Percentiles rank a stretch among this genome's conserved stretches.
Conservation (phyloP, 2,797 vertebrate species). For the Dendrocincla tyrannina region DNA sequence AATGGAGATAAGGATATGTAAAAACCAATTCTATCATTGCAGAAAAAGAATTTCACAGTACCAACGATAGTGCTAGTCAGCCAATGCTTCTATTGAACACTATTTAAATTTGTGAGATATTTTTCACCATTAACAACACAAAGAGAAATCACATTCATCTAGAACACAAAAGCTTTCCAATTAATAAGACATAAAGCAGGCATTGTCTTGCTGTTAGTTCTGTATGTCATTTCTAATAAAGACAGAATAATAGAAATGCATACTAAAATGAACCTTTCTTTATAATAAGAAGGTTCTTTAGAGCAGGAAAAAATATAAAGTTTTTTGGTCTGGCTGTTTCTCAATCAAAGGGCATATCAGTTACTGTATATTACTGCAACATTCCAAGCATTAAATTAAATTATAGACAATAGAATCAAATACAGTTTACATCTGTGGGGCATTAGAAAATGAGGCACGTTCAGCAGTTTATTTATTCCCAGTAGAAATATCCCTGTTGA, state of each 20-base stretch:
- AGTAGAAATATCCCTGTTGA: constrained; percentile 24
- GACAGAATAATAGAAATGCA: background rate
- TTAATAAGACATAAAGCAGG: background rate
- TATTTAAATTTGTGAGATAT: background rate
- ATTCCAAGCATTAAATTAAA: constrained; percentile 65
- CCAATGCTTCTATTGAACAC: background rate
- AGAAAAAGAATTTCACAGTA: background rate
- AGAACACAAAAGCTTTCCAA: background rate
- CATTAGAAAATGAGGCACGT: constrained; percentile 34
- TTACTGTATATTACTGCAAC: constrained; percentile 35
- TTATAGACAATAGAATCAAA: constrained; percentile 53
- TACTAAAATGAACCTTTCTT: background rate
- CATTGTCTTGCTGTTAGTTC: background rate
- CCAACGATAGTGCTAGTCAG: background rate
- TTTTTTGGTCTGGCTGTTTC: background rate
- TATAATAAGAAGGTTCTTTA: background rate
- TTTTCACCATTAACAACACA: background rate
- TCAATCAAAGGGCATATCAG: constrained; percentile 42
- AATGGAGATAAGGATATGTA: background rate
- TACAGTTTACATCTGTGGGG: constrained; percentile 43
- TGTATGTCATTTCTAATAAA: background rate
- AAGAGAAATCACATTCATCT: background rate
- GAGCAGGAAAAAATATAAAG: background rate
- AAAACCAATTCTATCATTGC: background rate
- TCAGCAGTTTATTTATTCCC: constrained; percentile 45